phyloP scores from a whole-genome alignment of 2,888 invertebrate genomes.

The Lucinisca nassula region DNA sequence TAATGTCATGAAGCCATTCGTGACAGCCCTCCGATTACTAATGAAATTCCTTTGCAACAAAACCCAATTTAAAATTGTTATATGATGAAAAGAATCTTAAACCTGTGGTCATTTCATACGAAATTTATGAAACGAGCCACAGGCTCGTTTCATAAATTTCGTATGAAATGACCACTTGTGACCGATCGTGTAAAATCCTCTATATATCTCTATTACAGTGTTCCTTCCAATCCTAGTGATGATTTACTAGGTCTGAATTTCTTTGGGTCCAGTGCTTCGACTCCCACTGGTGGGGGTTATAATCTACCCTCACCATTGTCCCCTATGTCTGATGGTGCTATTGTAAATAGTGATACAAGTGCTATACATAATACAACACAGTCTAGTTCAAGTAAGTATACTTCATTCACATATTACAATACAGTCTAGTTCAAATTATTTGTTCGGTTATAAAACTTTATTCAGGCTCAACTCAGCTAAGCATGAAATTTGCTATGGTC shows the following conservation, averaged over 20 bases:
- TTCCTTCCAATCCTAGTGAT: slow-evolving; percentile 90
- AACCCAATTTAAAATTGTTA: too few relatives aligned
- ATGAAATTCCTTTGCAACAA: too few relatives aligned
- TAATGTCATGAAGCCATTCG: too few relatives aligned
- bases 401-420: not conserved
- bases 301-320: slow-evolving; percentile 90
- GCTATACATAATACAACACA: slow-evolving; percentile 63
- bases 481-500: not conserved
- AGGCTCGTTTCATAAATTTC: too few relatives aligned
- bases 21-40: too few relatives aligned
- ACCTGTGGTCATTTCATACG: too few relatives aligned
- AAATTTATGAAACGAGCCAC: too few relatives aligned
- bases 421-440: not conserved
- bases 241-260: slow-evolving; percentile 94
- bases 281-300: slow-evolving; percentile 91
- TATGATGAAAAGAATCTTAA: too few relatives aligned
- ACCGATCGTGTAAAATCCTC: too few relatives aligned
- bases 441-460: too few relatives aligned
- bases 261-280: slow-evolving; percentile 94
- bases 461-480: too few relatives aligned
- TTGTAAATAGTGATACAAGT: slow-evolving; percentile 69
- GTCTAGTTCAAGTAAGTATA: slow-evolving; percentile 59
- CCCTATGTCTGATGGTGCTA: slow-evolving; percentile 88
- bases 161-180: too few relatives aligned
- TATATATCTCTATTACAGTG: slow-evolving; percentile 61